Evolutionary conservation across 2,113 vertebrate species (phyloP).

Genomic region (Xiphorhynchus elegans): DNA sequence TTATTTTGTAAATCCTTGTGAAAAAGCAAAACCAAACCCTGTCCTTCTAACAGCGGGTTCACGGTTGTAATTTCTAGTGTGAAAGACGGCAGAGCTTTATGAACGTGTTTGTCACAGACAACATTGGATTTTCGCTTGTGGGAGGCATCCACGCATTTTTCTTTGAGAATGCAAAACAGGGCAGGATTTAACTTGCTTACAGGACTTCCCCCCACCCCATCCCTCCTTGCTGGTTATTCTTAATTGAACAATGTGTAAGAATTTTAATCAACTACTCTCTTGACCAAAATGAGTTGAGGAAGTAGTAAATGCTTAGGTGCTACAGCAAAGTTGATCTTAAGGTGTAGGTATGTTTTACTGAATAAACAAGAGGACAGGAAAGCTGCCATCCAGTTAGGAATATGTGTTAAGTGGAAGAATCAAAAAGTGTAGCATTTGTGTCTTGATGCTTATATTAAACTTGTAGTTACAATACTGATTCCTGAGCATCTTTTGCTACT

Average conservation of each 20-base stretch:
- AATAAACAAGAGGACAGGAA: neutral
- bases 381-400: neutral
- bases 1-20: neutral
- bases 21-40: neutral
- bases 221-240: constrained; percentile 14
- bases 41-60: neutral
- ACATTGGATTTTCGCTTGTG: constrained; percentile 51
- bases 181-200: neutral
- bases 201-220: neutral
- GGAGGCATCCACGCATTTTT: constrained; percentile 62
- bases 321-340: neutral
- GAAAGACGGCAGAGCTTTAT: constrained; percentile 31
- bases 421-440: neutral
- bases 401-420: neutral
- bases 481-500: neutral
- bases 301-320: neutral
- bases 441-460: neutral
- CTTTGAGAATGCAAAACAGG: neutral
- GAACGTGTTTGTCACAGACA: constrained; percentile 2
- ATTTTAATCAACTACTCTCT: neutral
- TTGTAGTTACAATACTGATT: neutral
- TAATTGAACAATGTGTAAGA: neutral
- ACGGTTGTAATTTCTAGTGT: neutral
- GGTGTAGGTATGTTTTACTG: neutral
- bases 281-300: neutral